Evolutionary conservation across 2,797 vertebrate species (phyloP).

Genomic region (Clarias pachynema): DNA sequence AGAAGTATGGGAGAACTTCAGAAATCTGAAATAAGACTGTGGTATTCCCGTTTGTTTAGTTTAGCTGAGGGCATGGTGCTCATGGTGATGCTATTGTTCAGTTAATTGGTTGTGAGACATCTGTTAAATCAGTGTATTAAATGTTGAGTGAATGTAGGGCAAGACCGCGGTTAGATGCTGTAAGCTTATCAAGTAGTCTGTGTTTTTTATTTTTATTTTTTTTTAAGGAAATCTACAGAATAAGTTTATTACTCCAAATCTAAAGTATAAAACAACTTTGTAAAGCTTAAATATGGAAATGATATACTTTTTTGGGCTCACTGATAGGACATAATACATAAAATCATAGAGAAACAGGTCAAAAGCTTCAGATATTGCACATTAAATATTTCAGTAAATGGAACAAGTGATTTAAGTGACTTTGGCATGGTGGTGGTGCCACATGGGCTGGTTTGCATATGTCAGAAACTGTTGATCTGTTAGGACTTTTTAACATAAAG

Average conservation of each 20-base stretch:
- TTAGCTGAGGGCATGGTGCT: not conserved
- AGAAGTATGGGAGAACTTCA: not conserved
- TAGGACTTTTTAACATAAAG: not conserved
- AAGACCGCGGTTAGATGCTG: not conserved
- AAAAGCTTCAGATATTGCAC: not conserved
- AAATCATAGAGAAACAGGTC: not conserved
- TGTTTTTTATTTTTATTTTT: not conserved
- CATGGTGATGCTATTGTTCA: conserved; percentile 8
- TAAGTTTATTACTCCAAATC: not conserved
- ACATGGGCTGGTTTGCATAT: not conserved
- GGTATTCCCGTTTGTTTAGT: not conserved
- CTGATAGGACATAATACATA: not conserved
- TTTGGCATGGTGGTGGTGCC: not conserved
- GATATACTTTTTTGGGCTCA: not conserved
- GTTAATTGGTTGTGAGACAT: conserved; percentile 25
- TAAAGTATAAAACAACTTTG: not conserved
- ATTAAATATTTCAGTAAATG: not conserved
- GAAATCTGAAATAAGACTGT: not conserved
- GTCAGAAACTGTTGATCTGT: not conserved
- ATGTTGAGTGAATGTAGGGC: not conserved
- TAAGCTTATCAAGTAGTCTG: not conserved
- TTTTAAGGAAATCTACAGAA: not conserved
- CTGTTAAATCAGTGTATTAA: conserved; percentile 18
- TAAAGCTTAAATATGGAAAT: not conserved
- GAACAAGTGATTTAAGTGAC: not conserved